phyloP scores from a whole-genome alignment of 2,888 invertebrate genomes.

The Drosophila demipolita region DNA sequence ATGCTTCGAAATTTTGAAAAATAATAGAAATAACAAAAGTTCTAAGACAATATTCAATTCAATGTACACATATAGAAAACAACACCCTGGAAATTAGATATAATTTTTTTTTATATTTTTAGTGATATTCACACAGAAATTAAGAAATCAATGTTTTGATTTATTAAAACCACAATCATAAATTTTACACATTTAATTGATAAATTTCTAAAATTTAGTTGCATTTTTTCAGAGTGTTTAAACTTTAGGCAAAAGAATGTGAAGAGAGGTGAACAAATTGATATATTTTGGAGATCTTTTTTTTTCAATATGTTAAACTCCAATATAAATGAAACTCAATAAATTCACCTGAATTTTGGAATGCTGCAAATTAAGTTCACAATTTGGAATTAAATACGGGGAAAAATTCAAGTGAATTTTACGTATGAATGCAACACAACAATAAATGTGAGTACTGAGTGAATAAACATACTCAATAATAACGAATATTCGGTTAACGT shows the following conservation, averaged over 20 bases:
- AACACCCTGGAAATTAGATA: background rate
- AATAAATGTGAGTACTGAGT: conserved; percentile 1
- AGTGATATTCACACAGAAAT: background rate
- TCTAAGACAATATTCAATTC: background rate
- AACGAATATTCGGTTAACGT: conserved; percentile 49
- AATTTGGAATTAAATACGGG: background rate
- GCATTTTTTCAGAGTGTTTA: background rate
- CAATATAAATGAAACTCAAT: background rate
- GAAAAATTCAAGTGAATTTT: background rate
- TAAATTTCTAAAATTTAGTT: background rate
- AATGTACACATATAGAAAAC: background rate
- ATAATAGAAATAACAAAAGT: background rate
- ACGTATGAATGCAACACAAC: background rate
- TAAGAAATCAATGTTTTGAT: background rate
- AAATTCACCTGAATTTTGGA: background rate
- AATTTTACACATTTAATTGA: background rate
- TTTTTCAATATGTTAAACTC: background rate
- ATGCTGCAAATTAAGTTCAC: background rate
- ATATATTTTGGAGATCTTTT: background rate
- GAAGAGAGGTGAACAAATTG: no score
- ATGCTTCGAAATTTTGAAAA: background rate
- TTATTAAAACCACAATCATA: background rate
- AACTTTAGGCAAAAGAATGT: no score
- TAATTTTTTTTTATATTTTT: background rate
- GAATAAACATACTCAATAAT: conserved; percentile 51